Base-by-base conservation (phyloP, 35 echinoderm and acorn worm genomes). In the Heliocidaris erythrogramma region DNA sequence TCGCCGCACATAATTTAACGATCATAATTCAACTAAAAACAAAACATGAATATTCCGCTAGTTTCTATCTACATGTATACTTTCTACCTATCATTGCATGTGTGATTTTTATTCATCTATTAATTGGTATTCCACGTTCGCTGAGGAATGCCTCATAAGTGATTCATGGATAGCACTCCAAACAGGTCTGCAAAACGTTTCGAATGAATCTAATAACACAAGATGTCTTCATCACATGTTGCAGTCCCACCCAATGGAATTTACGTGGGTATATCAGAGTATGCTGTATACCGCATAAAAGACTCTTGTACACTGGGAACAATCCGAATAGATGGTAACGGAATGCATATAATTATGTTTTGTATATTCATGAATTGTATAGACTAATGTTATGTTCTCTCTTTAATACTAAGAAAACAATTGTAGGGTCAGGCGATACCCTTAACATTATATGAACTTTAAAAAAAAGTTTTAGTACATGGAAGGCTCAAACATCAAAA, bases 121-220 rank as follows among this genome's bases (percentile, higher is more conserved):
- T 78, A 18, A 78, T 78, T 78, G 65, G 27, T 78, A 78, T 78
- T 78, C 65, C 65, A 78, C 65, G 65, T n/a, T 78, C 27, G 65
- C 65, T n/a, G 14, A 6, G 65, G 65, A 78, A 78, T 78, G 65
- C 21, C n/a, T 78, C 65, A 78, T 78, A 18, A 78, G 65, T 27
- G 65, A 78, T 78, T 78, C 65, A n/a, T 78, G 65, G 65, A 2
- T 78, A 18, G 65, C 18, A n/a, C 65, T 7, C 65, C 65, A 27
- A 78, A 78, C 65, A 78, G 65, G 65, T 78, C 65, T 78, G 65
- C 65, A 78, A n/a, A 78, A 78, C 21, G 14, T 78, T 78, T 78
- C n/a, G 21, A 78, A n/a, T 78, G 65, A 78, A 78, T 78, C 65
- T 78, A 78, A 78, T 78, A 78, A 78, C 27, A 78, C 17, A 24